Evolutionary conservation across 1,140 invertebrate genomes (phyloP).

Genomic region (Brachionus plicatilis): DNA sequence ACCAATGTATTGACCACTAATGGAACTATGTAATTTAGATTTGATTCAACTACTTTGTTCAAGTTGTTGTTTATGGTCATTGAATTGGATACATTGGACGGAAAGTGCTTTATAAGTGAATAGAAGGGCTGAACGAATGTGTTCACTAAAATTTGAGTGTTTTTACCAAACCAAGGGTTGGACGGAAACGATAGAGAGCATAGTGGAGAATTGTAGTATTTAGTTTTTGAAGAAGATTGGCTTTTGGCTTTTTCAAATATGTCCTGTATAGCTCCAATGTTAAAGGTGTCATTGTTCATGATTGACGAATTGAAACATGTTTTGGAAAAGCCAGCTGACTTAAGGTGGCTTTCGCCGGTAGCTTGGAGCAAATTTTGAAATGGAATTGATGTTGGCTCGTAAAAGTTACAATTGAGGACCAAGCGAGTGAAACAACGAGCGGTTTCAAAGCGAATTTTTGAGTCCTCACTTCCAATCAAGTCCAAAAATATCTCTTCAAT

Average conservation of each 20-base stretch:
- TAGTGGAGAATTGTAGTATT: not conserved
- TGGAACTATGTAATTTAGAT: conserved; percentile 28
- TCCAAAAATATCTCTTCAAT: conserved; percentile 62
- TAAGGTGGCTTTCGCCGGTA: not conserved
- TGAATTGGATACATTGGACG: not conserved
- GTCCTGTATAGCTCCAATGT: not conserved
- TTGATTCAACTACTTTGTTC: conserved; percentile 16
- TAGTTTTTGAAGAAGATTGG: not conserved
- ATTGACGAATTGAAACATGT: not conserved
- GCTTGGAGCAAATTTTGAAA: conserved; percentile 7
- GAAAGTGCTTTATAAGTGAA: conserved; percentile 26
- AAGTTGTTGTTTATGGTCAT: not conserved
- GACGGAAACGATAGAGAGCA: conserved; percentile 3
- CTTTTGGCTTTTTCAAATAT: not conserved
- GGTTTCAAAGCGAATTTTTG: conserved; percentile 68
- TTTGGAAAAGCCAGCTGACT: not conserved
- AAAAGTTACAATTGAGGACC: conserved; percentile 43
- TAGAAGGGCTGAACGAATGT: conserved; percentile 27
- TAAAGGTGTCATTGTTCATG: conserved; percentile 3
- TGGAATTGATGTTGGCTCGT: not conserved
- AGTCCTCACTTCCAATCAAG: conserved; percentile 69
- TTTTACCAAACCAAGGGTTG: not conserved
- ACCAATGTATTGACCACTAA: not conserved
- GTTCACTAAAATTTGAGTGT: conserved; percentile 5
- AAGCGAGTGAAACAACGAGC: conserved; percentile 66